phyloP scores from a whole-genome alignment of 2,113 vertebrate species.

The Lophotis ruficrista region DNA sequence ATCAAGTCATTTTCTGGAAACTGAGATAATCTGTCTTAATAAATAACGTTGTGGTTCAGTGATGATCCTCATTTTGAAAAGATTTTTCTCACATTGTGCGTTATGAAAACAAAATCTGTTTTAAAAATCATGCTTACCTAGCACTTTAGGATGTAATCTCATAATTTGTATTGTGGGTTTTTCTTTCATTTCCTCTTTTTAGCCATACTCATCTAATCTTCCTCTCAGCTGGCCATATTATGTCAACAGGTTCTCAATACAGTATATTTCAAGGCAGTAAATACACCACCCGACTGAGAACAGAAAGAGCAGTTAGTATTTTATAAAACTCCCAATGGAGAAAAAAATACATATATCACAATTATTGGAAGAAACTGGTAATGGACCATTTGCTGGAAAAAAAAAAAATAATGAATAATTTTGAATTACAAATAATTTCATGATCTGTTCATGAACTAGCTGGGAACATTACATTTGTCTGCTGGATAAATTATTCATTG shows the following conservation, averaged over 20 bases:
- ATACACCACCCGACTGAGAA: not conserved
- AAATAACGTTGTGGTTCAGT: not conserved
- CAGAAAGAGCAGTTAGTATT: not conserved
- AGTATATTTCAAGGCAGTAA: not conserved
- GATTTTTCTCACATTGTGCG: not conserved
- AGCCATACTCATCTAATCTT: not conserved
- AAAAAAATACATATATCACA: not conserved
- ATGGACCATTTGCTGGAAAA: not conserved
- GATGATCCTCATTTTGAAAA: not conserved
- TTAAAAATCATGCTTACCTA: not conserved
- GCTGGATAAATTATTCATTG: slow-evolving; percentile 43
- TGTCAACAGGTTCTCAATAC: not conserved
- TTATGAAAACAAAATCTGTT: not conserved
- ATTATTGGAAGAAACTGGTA: not conserved
- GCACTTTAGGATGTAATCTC: not conserved
- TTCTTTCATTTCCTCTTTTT: not conserved
- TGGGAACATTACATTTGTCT: not conserved
- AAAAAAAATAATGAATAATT: not conserved
- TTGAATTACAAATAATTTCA: not conserved
- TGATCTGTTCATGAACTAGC: slow-evolving; percentile 27
- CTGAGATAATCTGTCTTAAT: not conserved
- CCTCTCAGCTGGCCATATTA: not conserved
- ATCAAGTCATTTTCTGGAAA: not conserved
- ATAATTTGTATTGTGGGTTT: not conserved
- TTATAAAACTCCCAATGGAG: not conserved